Evolutionary conservation across 2,113 vertebrate species (phyloP).

Genomic region (Nesoenas mayeri): DNA sequence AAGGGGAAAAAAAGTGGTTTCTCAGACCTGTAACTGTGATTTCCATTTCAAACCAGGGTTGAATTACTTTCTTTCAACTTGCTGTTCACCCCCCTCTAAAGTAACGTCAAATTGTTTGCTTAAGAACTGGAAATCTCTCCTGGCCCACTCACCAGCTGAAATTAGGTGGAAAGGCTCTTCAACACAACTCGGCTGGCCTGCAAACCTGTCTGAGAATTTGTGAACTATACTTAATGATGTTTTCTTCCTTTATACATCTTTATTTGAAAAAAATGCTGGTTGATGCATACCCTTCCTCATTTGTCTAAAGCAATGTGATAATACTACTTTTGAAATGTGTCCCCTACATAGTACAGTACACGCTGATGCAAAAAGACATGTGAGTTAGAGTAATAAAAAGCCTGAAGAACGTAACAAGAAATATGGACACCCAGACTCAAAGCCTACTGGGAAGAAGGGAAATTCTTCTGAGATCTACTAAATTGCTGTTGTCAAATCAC

Average conservation of each 20-base stretch:
- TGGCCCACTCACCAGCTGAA: slow-evolving; percentile 44
- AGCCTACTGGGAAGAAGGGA: background rate
- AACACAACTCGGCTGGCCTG: slow-evolving; percentile 55
- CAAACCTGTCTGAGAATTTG: slow-evolving; percentile 53
- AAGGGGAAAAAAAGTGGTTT: slow-evolving; percentile 16
- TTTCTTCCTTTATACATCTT: background rate
- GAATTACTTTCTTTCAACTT: slow-evolving; percentile 51
- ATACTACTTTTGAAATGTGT: background rate
- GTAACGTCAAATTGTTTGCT: slow-evolving; percentile 42
- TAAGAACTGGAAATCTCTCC: slow-evolving; percentile 43
- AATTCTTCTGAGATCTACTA: background rate
- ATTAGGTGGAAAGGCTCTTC: slow-evolving; percentile 51
- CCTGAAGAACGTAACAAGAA: background rate
- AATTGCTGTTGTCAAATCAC: background rate
- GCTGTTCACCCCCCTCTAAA: background rate
- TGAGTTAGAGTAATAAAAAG: background rate
- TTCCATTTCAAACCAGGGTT: slow-evolving; percentile 32
- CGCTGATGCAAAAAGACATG: background rate
- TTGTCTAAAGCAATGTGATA: background rate
- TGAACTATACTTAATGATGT: slow-evolving; percentile 19
- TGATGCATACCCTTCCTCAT: background rate
- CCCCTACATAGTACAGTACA: background rate
- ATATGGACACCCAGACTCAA: background rate
- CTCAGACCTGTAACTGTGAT: slow-evolving; percentile 8
- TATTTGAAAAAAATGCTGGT: background rate